Conservation (phyloP, 2,113 vertebrate species). For the Puntigrus tetrazona region DNA sequence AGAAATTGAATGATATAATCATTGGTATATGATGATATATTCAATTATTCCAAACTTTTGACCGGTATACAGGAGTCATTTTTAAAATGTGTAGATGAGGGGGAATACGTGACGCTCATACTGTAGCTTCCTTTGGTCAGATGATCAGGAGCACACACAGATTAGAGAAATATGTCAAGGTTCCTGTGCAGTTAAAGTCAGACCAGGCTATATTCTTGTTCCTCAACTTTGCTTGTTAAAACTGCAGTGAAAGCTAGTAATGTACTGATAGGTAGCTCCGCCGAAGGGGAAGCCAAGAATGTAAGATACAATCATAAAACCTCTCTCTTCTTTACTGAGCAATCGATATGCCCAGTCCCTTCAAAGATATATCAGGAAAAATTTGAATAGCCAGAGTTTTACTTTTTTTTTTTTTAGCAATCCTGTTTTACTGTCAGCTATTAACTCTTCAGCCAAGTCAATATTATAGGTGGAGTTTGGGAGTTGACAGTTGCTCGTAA, state of each 20-base stretch:
- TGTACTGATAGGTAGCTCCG: conserved; percentile 25
- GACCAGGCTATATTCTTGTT: conserved; percentile 13
- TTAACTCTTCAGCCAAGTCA: conserved; percentile 7
- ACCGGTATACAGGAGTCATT: neutral
- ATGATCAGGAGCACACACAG: conserved; percentile 7
- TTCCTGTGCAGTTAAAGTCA: conserved; percentile 14
- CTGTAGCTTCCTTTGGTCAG: neutral
- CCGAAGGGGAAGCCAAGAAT: conserved; percentile 29
- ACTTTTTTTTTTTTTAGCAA: neutral
- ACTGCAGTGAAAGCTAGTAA: conserved; percentile 9
- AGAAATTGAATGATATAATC: too few relatives aligned
- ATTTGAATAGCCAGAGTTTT: conserved; percentile 28
- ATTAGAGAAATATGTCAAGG: conserved; percentile 36
- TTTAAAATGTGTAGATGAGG: neutral
- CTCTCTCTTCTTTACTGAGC: conserved; percentile 28
- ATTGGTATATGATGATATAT: too few relatives aligned
- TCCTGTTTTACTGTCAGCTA: neutral
- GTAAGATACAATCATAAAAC: conserved; percentile 41
- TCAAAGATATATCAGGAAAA: conserved; percentile 27
- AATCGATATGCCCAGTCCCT: conserved; percentile 21
- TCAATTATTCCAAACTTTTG: neutral
- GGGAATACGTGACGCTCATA: neutral
- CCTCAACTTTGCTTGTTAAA: conserved; percentile 28
- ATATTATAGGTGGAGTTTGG: neutral
- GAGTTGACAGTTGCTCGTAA: neutral